phyloP scores from a whole-genome alignment of 2,113 vertebrate species.

The Anarhynchus alexandrinus region DNA sequence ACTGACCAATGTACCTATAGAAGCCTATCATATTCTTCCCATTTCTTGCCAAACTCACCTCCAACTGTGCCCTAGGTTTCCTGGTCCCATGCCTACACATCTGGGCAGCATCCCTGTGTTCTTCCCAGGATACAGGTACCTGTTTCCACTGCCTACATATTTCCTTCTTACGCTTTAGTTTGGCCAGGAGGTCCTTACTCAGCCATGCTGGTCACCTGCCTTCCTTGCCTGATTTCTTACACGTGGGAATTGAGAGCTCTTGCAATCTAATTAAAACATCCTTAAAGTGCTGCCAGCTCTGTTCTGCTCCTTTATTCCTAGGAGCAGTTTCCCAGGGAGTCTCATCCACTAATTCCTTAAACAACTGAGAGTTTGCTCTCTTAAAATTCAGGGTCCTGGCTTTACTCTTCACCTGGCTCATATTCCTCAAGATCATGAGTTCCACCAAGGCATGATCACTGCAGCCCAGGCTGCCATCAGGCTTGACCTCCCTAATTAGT shows the following conservation, averaged over 20 bases:
- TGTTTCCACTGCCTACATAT: background rate
- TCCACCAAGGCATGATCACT: background rate
- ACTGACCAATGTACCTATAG: background rate
- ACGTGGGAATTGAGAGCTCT: rapidly evolving
- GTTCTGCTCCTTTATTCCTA: background rate
- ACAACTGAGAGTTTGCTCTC: background rate
- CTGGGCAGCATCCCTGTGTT: background rate
- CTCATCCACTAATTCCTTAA: background rate
- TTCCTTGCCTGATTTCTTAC: background rate
- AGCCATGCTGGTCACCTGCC: background rate
- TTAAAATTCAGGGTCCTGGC: background rate
- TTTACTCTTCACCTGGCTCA: background rate
- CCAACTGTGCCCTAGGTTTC: background rate
- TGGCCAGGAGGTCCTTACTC: background rate
- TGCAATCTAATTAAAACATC: background rate
- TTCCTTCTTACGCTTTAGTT: background rate
- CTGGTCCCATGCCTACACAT: background rate
- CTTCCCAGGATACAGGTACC: background rate
- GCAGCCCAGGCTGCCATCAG: background rate
- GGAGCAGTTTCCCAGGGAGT: background rate
- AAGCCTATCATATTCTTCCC: background rate
- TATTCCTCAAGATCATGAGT: background rate
- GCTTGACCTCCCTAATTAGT: background rate
- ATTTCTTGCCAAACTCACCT: background rate
- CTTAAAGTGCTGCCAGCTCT: background rate